A percentile compares a stretch with the other conserved stretches of the same genome.
phyloP scores from a whole-genome alignment of 1,140 invertebrate species.

The Drosophila lowei region DNA sequence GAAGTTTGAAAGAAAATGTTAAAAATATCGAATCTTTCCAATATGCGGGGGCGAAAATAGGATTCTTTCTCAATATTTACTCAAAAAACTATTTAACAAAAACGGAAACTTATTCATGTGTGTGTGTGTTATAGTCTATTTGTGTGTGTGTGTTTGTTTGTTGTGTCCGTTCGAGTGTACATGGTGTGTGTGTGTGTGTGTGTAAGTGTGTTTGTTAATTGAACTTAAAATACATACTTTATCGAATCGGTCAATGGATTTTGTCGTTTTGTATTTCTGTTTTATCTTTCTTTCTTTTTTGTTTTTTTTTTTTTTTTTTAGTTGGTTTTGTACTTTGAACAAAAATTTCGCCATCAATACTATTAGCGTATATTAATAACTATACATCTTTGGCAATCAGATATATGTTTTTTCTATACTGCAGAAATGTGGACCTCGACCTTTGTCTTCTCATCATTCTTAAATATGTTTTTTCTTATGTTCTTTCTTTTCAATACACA shows the following conservation, averaged over 20 bases:
- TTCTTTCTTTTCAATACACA: slow-evolving; percentile 68
- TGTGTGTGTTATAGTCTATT: slow-evolving; percentile 9
- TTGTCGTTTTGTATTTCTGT: slow-evolving; percentile 34
- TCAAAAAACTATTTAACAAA: slow-evolving; percentile 74
- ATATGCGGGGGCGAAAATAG: slow-evolving; percentile 26
- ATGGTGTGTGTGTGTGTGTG: slow-evolving; percentile 26
- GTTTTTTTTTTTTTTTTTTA: slow-evolving; percentile 28
- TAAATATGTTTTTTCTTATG: slow-evolving; percentile 38
- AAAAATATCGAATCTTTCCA: slow-evolving; percentile 53
- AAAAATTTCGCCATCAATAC: slow-evolving; percentile 83
- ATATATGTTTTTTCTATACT: slow-evolving; percentile 80
- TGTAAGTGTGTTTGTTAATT: slow-evolving; percentile 39
- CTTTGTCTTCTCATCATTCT: slow-evolving; percentile 69
- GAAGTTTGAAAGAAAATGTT: slow-evolving; percentile 67
- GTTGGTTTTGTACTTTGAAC: slow-evolving; percentile 78
- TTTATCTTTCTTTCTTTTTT: slow-evolving; percentile 20
- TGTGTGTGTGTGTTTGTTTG: slow-evolving; percentile 6
- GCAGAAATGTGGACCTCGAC: slow-evolving; percentile 83
- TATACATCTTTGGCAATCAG: slow-evolving; percentile 78
- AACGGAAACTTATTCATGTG: slow-evolving; percentile 75
- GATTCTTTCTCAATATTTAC: slow-evolving; percentile 57
- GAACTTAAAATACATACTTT: slow-evolving; percentile 67
- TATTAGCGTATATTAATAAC: slow-evolving; percentile 80
- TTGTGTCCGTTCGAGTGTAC: slow-evolving; percentile 11
- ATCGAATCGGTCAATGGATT: slow-evolving; percentile 39